Evolutionary conservation across 2,797 vertebrate species (phyloP).

Genomic region (Epinephelus coioides): DNA sequence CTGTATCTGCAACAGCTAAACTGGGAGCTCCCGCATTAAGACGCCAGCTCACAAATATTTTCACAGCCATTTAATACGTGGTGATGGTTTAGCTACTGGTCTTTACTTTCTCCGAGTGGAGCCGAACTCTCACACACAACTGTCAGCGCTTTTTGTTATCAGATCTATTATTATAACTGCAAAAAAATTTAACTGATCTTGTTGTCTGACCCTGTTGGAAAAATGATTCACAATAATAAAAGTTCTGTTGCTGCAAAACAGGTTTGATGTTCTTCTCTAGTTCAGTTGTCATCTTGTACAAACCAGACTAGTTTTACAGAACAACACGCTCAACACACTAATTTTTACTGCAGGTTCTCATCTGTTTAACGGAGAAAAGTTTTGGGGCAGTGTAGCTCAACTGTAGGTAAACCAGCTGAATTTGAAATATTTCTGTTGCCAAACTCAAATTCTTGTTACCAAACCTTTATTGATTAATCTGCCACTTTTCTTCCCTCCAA

Average conservation of each 20-base stretch:
- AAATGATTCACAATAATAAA: constrained; percentile 76
- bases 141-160: constrained; percentile 57
- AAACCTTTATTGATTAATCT: not conserved
- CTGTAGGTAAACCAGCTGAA: not conserved
- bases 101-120: constrained; percentile 44
- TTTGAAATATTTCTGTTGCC: not conserved
- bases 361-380: not conserved
- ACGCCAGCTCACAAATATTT: constrained; percentile 48
- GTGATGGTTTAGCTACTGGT: constrained; percentile 33
- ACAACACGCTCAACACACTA: not conserved
- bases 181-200: constrained; percentile 40
- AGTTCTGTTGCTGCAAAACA: constrained; percentile 68
- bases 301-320: not conserved
- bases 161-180: constrained; percentile 51
- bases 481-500: not conserved
- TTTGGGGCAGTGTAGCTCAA: not conserved
- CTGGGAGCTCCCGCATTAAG: constrained; percentile 41
- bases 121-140: constrained; percentile 38
- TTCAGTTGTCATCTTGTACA: not conserved
- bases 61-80: constrained; percentile 57
- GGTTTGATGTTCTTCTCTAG: not conserved
- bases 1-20: constrained; percentile 42
- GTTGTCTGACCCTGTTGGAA: constrained; percentile 65
- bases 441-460: not conserved
- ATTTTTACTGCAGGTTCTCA: not conserved